Percentiles rank a stretch among this genome's conserved stretches.
phyloP scores from a whole-genome alignment of 2,888 invertebrate species.

The Caenorhabditis sp. region DNA sequence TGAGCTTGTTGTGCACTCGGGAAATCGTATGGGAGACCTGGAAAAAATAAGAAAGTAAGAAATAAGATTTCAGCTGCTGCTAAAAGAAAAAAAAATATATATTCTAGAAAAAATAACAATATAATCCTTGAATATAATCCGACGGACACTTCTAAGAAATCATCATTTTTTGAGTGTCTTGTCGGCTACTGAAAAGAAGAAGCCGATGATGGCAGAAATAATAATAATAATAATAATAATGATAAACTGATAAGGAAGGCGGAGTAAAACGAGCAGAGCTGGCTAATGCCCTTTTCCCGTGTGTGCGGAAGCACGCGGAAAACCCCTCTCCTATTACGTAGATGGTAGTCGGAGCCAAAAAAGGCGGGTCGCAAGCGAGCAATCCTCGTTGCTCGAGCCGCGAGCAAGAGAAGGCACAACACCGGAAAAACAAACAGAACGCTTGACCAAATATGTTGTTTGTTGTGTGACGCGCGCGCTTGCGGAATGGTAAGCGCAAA shows the following conservation, averaged over 20 bases:
- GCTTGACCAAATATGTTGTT: background rate
- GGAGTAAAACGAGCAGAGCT: background rate
- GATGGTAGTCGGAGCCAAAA: background rate
- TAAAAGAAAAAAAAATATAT: background rate
- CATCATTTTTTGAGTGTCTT: too few species aligned
- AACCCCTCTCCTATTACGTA: background rate
- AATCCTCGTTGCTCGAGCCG: too few species aligned
- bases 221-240: background rate
- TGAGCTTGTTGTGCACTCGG: constrained; percentile 44
- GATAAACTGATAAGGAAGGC: background rate
- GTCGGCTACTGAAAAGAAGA: too few species aligned
- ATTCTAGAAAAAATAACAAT: background rate
- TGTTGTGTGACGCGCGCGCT: background rate
- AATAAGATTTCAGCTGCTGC: background rate
- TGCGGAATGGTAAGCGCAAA: background rate
- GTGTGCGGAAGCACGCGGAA: background rate
- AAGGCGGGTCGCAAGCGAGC: background rate
- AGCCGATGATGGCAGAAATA: background rate
- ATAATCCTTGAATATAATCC: background rate
- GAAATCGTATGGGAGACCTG: constrained; percentile 29
- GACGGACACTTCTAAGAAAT: too few species aligned
- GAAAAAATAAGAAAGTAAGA: background rate
- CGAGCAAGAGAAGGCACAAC: background rate
- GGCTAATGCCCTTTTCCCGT: background rate
- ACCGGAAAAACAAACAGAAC: background rate